Base-by-base conservation (phyloP, 1,140 invertebrate species). In the Andricus grossulariae region DNA sequence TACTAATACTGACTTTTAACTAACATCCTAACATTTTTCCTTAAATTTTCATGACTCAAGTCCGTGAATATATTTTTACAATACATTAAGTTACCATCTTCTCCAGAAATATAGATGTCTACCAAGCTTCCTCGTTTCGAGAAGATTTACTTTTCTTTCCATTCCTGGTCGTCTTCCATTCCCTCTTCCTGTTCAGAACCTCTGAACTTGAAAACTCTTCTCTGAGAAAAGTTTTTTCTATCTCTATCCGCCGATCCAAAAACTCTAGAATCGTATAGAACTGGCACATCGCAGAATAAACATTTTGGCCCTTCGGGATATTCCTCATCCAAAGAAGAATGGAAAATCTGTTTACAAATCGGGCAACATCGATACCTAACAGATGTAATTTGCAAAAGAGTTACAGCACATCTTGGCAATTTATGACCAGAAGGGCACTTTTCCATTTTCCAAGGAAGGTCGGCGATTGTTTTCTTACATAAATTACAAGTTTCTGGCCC, bases 331-430 rank as follows among this genome's bases (percentile, higher is more conserved):
- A 91, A 76, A 18, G 72, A 85, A 0, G 86, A 80, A 83, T 92
- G 91, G 82, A 88, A 90, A 3, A 91, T 85, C 80, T 86, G 51
- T 18, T 82, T 79, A 77, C 91, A 92, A 78, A 89, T 80, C 0
- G 84, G 80, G 73, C 91, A 92, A 3, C 72, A 76, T n/a, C 82
- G 80, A 72, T 88, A 91, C 7, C 84, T 81, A 0, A 88, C 71
- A 2, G 72, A 73, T 0, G 85, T 88, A 25, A 91, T 82, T 82
- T 91, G 90, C 18, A 90, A 81, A 12, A 90, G 77, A 13, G 89
- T 91, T n/a, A 87, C 57, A 12, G 87, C 84, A 78, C 91, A 92
- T 75, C 91, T 85, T 6, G 88, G 83, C 55, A 92, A 81, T 57
- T 88, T 86, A 66, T 92, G 91, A 16, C 90, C 90, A 0, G 54